Evolutionary conservation across 2,888 invertebrate genomes (phyloP), one percentile per base, ranked within the genome.

Genomic region (Melieria crassipennis): DNA sequence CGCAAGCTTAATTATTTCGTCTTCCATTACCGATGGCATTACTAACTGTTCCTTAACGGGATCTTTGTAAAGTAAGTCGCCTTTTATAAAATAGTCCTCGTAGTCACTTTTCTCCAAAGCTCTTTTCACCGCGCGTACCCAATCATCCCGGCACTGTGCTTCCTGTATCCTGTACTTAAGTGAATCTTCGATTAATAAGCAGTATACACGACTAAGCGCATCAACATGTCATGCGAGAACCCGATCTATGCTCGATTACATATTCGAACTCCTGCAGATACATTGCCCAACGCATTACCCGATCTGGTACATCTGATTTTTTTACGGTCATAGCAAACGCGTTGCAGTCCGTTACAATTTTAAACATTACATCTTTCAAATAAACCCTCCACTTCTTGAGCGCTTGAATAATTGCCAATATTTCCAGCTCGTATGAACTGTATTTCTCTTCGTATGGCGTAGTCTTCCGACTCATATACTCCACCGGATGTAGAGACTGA

Each of bases 401-500:
- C 0, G 83, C 79, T 75, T 80, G 71, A 7, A 84, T 77, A 6
- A 85, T 75, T 0, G 82, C 83, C 6, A 85, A 69, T 4, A 83
- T 81, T 76, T 85, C 83, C 4, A 86, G 70, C 57, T 85, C 83
- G 69, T 84, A 85, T 46, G 82, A 81, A 13, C 71, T 65, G 61
- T 81, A 84, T 50, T 76, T 74, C 74, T 84, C 80, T 6, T 81
- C 78, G 4, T 75, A 72, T 0, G 79, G 64, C 13, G 70, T 79
- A 0, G 82, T 83, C 70, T 82, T 83, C n/a, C 75, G 75, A 46
- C 82, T 83, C 75, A 79, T 76, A 52, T 76, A 86, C 57, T 79
- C 78, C 1, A 84, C 76, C 0, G 81, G 83, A 66, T 83, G 83
- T 7, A 82, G 71, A 10, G 76, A 60, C 10, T 72, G 73, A 11